Conservation (phyloP, 2,113 vertebrate genomes). For the Ophthalmolycus amberensis region DNA sequence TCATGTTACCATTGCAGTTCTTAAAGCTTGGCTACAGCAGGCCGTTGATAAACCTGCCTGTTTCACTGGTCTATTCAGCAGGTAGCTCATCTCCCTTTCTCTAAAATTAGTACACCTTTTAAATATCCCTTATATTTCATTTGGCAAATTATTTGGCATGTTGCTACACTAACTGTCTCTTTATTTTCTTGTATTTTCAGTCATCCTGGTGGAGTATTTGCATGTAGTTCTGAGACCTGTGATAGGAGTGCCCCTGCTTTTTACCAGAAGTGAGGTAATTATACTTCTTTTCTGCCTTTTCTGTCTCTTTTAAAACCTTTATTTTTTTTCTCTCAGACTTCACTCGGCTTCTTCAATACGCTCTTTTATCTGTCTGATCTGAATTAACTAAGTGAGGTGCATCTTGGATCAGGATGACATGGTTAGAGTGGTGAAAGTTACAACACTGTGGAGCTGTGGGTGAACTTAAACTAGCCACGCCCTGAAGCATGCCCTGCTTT, state of each 20-base stretch:
- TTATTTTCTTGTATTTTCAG: slow-evolving; percentile 73
- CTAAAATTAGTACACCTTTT: neutral
- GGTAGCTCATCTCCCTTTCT: slow-evolving; percentile 79
- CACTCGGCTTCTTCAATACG: neutral
- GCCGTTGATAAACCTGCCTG: slow-evolving; percentile 88
- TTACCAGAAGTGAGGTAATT: slow-evolving; percentile 92
- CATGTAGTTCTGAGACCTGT: slow-evolving; percentile 88
- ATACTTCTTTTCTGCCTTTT: neutral
- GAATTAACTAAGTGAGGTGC: neutral
- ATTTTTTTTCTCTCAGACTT: neutral
- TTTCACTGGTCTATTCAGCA: slow-evolving; percentile 87
- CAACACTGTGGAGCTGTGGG: slow-evolving; percentile 2
- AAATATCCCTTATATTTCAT: neutral
- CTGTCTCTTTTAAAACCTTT: neutral
- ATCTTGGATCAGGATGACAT: neutral
- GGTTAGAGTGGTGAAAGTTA: neutral
- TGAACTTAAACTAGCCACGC: neutral
- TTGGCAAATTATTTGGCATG: accelerated
- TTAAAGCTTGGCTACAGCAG: slow-evolving; percentile 89
- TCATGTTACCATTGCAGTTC: slow-evolving; percentile 82
- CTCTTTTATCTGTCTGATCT: neutral
- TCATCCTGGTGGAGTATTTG: slow-evolving; percentile 86
- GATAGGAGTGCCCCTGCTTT: slow-evolving; percentile 86
- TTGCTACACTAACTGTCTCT: neutral
- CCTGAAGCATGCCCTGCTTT: neutral